Conservation (phyloP, 92 coral and sea anemone species). For the Actinernus sp. region DNA sequence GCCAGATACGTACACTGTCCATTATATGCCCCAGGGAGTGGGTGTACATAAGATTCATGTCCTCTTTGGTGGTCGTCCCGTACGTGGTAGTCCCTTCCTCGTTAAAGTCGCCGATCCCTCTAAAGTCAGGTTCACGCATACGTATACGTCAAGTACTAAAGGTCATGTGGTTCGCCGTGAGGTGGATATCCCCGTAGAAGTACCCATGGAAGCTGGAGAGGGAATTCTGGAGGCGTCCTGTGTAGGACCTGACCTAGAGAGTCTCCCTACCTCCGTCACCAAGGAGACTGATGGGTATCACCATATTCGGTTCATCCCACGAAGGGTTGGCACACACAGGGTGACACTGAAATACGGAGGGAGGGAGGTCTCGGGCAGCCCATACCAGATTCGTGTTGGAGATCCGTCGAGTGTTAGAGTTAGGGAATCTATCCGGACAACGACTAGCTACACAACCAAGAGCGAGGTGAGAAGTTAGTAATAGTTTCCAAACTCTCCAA, state of each 20-base stretch:
- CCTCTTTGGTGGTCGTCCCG: constrained; percentile 76
- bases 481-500: too few relatives aligned
- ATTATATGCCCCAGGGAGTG: constrained; percentile 82
- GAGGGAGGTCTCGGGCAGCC: constrained; percentile 80
- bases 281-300: constrained; percentile 82
- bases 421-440: constrained; percentile 61
- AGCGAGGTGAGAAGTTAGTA: constrained; percentile 49
- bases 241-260: constrained; percentile 77
- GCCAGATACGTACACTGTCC: constrained; percentile 83
- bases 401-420: constrained; percentile 76
- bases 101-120: constrained; percentile 76
- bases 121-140: constrained; percentile 9
- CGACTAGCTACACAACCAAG: constrained; percentile 58
- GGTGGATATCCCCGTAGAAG: constrained; percentile 89
- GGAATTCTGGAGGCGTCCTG: constrained; percentile 85
- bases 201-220: constrained; percentile 94
- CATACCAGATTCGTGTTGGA: constrained; percentile 54
- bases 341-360: constrained; percentile 70
- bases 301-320: constrained; percentile 81
- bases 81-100: constrained; percentile 88
- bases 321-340: constrained; percentile 67
- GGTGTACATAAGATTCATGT: constrained; percentile 94
- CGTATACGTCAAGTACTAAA: neutral
- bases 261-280: constrained; percentile 78
- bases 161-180: constrained; percentile 67